phyloP scores from a whole-genome alignment of 1,140 invertebrate species.

The Drosophila rhopaloa region DNA sequence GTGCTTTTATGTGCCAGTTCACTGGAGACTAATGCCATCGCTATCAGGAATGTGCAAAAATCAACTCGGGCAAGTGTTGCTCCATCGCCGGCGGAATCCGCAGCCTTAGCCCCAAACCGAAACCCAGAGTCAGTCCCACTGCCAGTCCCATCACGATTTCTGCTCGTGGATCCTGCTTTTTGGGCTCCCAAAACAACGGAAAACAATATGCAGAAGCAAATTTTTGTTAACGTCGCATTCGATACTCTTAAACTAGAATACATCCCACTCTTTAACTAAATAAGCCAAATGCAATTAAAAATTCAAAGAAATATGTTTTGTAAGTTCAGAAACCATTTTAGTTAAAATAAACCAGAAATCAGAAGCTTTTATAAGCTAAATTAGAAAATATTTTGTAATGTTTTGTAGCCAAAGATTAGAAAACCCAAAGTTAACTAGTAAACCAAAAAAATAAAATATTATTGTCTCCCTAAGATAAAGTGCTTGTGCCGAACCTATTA shows the following conservation, averaged over 20 bases:
- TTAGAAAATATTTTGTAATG: too few relatives aligned
- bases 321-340: too few relatives aligned
- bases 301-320: too few relatives aligned
- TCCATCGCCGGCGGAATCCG: slow-evolving; percentile 7
- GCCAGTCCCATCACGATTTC: slow-evolving; percentile 13
- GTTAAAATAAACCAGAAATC: too few relatives aligned
- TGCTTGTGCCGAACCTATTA: too few relatives aligned
- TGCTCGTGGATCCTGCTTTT: slow-evolving; percentile 19
- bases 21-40: slow-evolving; percentile 76
- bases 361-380: too few relatives aligned
- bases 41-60: slow-evolving; percentile 78
- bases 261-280: too few relatives aligned
- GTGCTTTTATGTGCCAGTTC: slow-evolving; percentile 76
- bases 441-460: too few relatives aligned
- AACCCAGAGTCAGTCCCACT: neutral
- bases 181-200: slow-evolving; percentile 51
- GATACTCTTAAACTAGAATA: slow-evolving; percentile 15
- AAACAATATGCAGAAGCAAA: slow-evolving; percentile 62
- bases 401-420: too few relatives aligned
- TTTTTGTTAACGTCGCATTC: slow-evolving; percentile 25
- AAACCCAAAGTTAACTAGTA: too few relatives aligned
- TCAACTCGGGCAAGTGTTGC: slow-evolving; percentile 68
- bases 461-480: too few relatives aligned
- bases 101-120: neutral
- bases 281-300: too few relatives aligned